These are phyloP conservation scores for Mystacornis crossleyi DNA, from an alignment of 2,113 vertebrate genomes.

Conservation along the genomic window DNA sequence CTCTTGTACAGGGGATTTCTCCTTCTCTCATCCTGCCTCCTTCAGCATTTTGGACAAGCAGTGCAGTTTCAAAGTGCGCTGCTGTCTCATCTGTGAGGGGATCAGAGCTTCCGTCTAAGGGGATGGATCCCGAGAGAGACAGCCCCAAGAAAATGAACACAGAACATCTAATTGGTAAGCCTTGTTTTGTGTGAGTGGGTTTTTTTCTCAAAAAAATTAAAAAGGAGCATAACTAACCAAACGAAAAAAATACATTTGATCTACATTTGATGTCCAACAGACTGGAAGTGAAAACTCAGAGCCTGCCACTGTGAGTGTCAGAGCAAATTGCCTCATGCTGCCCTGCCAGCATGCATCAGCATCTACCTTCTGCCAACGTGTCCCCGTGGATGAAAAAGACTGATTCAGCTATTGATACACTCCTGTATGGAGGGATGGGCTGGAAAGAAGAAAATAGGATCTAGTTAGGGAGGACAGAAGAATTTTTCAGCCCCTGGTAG, in stretches of 20 bases:
- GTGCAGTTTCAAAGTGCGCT: not conserved
- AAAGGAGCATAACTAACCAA: not conserved
- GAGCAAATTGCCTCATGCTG: not conserved
- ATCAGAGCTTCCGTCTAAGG: not conserved
- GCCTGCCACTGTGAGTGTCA: not conserved
- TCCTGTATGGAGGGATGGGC: not conserved
- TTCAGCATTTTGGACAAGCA: not conserved
- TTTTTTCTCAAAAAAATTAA: not conserved
- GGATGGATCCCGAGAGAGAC: slow-evolving; percentile 45
- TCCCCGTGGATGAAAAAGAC: not conserved
- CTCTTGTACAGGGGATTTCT: not conserved
- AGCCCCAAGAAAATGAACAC: slow-evolving; percentile 58
- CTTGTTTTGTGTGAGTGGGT: rapidly evolving
- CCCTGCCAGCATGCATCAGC: not conserved
- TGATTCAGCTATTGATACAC: not conserved
- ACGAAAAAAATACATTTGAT: not conserved
- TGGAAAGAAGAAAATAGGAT: not conserved
- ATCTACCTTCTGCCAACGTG: not conserved
- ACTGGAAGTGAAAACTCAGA: not conserved
- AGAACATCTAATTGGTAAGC: slow-evolving; percentile 82
- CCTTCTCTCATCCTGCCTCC: not conserved
- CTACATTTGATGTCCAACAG: not conserved
- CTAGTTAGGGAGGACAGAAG: not conserved
- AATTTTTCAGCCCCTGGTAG: not conserved
- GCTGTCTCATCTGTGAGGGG: not conserved